Evolutionary conservation across 2,888 invertebrate genomes (phyloP), one percentile per base, ranked within the genome.

Genomic region (Andrena dorsata): DNA sequence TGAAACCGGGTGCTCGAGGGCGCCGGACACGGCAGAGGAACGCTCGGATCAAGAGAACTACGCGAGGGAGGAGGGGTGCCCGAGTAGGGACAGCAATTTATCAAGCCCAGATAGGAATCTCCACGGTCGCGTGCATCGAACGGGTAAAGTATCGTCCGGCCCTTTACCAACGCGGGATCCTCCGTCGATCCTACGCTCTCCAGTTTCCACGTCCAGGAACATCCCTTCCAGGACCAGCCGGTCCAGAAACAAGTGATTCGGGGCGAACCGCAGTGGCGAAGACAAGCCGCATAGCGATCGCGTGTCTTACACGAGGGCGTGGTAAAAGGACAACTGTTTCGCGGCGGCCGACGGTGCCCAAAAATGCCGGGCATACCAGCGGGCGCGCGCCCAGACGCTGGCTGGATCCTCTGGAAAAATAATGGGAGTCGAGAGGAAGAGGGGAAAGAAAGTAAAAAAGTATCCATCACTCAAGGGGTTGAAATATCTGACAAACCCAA

Each of bases 371-470:
- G 90, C 93, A 93, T 93, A 91, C 93, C 93, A 90, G 90, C 90
- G 90, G 92, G 93, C 93, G 93, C 92, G 93, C 93, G 93, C 91
- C 92, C 92, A 93, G 93, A 93, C 93, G 93, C 93, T 92, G 92
- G 91, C 92, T 88, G 90, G 60, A 73, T 75, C 85, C 64, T n/a
- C 75, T 70, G 82, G 85, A 88, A 86, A 88, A 88, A 82, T 88
- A 88, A 88, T 88, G 82, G 83, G 69, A 82, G 80, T 68, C 64
- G 60, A 58, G 58, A 7, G 76, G 35, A 49, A 47, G 30, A 26
- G 32, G 32, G 32, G 61, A 35, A 10, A 49, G n/a, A 53, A 10
- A 35, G 30, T 13, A 75, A 71, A 73, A 75, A 68, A 74, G 70
- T 65, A 84, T 70, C 66, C 65, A 69, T 28, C 68, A 68, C 23